Evolutionary conservation across 2,113 vertebrate genomes (phyloP), one percentile per base, ranked within the genome.

Genomic region (Uropsilus gracilis): DNA sequence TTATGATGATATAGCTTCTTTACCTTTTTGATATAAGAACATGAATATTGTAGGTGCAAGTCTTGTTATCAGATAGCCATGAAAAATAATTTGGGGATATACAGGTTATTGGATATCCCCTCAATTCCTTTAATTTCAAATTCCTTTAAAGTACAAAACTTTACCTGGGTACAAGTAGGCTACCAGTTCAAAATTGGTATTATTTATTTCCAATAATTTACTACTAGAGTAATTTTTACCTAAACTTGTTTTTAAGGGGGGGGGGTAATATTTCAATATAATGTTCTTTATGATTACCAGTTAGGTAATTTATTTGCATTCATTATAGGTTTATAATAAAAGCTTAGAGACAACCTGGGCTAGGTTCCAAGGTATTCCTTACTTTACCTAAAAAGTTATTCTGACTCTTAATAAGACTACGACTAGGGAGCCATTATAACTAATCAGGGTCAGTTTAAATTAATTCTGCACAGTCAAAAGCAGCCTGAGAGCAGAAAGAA

Each of bases 351-450:
- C 14, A 84, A 44, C 16, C 20, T 59, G 32, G 39, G 26, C 1
- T 42, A 90, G 7, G 83, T 72, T 82, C 37, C 76, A 90, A 64
- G 48, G 20, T n/a, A 48, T 87, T 82, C 53, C 44, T 94, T 92
- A 73, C 37, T 95, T 94, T 44, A 24, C 34, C 26, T 83, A 34
- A 73, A 82, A 93, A 26, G 61, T n/a, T 44, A 2, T 48, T 53
- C 53, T 48, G 17, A 82, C 37, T 4, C 55, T 88, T 63, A 44
- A 55, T 1, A 59, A 34, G 37, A 16, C 50, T 10, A 6, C 0
- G 42, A 8, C 17, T n/a, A 63, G 8, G 8, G 12, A 69, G 48
- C 22, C 32, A 69, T 22, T 28, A 22, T 44, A 66, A 80, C 28
- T 30, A 57, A 26, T 71, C 28, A 76, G 37, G 37, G 46, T 84